phyloP scores from a whole-genome alignment of 2,888 invertebrate species.

The Ischnus inquisitorius region DNA sequence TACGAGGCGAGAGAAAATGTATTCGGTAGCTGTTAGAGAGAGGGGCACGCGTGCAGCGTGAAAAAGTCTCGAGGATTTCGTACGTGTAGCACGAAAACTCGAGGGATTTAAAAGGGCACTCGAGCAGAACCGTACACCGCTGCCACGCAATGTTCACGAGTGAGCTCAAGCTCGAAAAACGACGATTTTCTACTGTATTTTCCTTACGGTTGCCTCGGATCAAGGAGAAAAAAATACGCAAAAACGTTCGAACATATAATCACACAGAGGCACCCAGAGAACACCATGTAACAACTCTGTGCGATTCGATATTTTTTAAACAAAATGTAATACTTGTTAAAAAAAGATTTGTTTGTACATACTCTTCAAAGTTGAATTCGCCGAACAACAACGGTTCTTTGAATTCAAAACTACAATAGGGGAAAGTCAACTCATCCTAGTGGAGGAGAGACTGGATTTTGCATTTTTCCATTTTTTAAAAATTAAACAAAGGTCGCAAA shows the following conservation, averaged over 20 bases:
- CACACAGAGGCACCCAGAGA: no score
- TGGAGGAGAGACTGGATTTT: neutral
- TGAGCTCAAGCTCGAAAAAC: slow-evolving; percentile 13
- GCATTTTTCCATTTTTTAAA: slow-evolving; percentile 9
- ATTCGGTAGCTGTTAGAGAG: slow-evolving; percentile 55
- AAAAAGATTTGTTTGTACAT: no score
- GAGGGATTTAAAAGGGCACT: slow-evolving; percentile 69
- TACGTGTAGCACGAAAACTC: slow-evolving; percentile 35
- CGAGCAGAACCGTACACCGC: slow-evolving; percentile 59
- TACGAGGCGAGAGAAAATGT: slow-evolving; percentile 47
- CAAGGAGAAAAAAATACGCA: neutral
- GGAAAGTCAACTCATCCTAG: neutral
- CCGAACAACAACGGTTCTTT: neutral
- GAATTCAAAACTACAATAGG: neutral
- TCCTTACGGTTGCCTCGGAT: neutral
- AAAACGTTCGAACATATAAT: neutral
- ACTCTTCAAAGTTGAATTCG: no score
- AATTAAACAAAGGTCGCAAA: neutral
- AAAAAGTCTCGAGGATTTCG: slow-evolving; percentile 40
- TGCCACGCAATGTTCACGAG: slow-evolving; percentile 34
- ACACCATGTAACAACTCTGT: no score
- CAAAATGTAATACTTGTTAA: no score
- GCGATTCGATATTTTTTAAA: no score
- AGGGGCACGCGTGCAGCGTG: slow-evolving; percentile 60
- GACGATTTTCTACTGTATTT: slow-evolving; percentile 26